phyloP scores from a whole-genome alignment of 92 coral and sea anemone genomes.

The Phenganax subtilis region DNA sequence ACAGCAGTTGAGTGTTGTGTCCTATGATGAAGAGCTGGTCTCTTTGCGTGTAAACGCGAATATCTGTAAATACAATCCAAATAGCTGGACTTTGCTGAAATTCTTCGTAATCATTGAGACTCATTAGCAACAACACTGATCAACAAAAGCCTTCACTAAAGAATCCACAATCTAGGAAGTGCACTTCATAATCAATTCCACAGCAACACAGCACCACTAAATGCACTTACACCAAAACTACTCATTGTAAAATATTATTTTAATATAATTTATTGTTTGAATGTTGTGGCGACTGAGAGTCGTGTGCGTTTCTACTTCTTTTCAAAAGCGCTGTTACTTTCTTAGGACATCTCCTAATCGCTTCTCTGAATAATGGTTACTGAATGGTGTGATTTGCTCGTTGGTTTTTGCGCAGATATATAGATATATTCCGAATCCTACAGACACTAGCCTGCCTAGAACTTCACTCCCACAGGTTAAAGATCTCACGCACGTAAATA shows the following conservation, averaged over 20 bases:
- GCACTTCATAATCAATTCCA: not conserved
- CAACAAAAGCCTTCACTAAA: not conserved
- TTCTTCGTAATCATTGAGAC: too few relatives aligned
- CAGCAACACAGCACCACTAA: not conserved
- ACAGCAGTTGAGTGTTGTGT: conserved; percentile 11
- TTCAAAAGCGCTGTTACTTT: too few relatives aligned
- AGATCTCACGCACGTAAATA: too few relatives aligned
- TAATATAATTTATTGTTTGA: conserved; percentile 15
- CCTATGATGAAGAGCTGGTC: not conserved
- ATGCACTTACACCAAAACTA: conserved; percentile 1
- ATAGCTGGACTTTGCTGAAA: too few relatives aligned
- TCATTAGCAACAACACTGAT: not conserved
- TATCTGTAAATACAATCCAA: not conserved
- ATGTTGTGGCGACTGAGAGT: not conserved
- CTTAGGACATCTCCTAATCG: too few relatives aligned
- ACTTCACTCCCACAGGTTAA: too few relatives aligned
- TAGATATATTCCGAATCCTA: too few relatives aligned
- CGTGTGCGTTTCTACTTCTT: too few relatives aligned
- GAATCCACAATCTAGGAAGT: not conserved
- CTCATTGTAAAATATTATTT: conserved; percentile 19
- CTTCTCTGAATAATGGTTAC: too few relatives aligned
- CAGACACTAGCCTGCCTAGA: too few relatives aligned
- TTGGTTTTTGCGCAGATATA: too few relatives aligned
- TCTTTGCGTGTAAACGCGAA: not conserved
- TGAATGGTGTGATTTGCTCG: too few relatives aligned